phyloP scores from a whole-genome alignment of 2,888 invertebrate genomes.

The Drosophila macrospina region DNA sequence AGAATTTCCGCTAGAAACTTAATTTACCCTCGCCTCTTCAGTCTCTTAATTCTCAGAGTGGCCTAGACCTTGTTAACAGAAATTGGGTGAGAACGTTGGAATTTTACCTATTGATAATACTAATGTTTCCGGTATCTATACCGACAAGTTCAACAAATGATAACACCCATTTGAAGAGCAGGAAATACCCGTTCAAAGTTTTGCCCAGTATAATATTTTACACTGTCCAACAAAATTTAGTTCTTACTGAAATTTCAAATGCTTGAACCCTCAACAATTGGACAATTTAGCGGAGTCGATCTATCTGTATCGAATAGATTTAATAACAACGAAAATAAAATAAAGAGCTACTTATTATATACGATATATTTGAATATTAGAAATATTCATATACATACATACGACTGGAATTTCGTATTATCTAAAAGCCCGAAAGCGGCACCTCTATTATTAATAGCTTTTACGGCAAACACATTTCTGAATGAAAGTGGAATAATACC shows the following conservation, averaged over 20 bases:
- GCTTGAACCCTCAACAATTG: too few relatives aligned
- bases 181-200: conserved; percentile 1
- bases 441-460: not conserved
- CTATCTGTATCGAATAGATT: too few relatives aligned
- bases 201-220: not conserved
- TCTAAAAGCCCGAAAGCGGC: not conserved
- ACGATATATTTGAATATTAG: too few relatives aligned
- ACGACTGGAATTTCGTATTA: too few relatives aligned
- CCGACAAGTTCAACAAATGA: conserved; percentile 2
- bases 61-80: conserved; percentile 21
- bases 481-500: conserved; percentile 18
- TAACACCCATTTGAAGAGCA: not conserved
- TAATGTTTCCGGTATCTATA: conserved; percentile 14
- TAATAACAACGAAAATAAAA: too few relatives aligned
- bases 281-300: too few relatives aligned
- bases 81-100: not conserved
- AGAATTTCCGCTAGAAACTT: not conserved
- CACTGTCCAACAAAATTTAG: conserved; percentile 4
- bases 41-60: not conserved
- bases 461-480: not conserved
- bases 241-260: not conserved
- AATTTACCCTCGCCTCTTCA: not conserved
- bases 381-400: too few relatives aligned
- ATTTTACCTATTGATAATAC: conserved; percentile 15
- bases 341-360: too few relatives aligned